Conservation (phyloP, 2,888 invertebrate species). For the Conchocele bisecta region DNA sequence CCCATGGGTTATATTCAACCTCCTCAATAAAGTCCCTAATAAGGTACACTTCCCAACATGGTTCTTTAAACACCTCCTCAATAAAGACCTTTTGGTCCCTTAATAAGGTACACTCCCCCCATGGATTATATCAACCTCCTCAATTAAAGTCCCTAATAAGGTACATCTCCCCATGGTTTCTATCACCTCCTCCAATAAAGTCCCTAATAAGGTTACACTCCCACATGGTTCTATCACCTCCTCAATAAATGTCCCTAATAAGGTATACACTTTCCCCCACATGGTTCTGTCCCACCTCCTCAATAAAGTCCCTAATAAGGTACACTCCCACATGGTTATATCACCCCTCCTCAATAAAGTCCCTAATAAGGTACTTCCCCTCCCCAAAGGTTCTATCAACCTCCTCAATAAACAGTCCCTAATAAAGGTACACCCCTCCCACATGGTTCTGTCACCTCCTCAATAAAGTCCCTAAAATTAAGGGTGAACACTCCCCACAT, state of each 20-base stretch:
- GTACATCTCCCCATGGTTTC: constrained; percentile 82
- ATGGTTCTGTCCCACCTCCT: constrained; percentile 98
- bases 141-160: constrained; percentile 91
- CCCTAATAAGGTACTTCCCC: constrained; percentile 89
- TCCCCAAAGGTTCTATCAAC: constrained; percentile 93
- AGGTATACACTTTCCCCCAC: too few relatives aligned
- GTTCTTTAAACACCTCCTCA: constrained; percentile 96
- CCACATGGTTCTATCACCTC: constrained; percentile 97
- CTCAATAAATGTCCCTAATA: constrained; percentile 92
- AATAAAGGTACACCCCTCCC: constrained; percentile 86
- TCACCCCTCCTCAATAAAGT: constrained; percentile 93
- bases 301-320: constrained; percentile 92
- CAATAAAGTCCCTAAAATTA: constrained; percentile 91
- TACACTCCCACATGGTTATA: constrained; percentile 95
- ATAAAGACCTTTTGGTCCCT: constrained; percentile 95
- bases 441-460: constrained; percentile 89
- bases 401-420: constrained; percentile 93
- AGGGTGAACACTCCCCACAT: constrained; percentile 93
- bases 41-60: constrained; percentile 94
- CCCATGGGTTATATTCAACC: constrained; percentile 97
- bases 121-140: constrained; percentile 97
- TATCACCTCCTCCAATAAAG: constrained; percentile 95
- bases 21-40: constrained; percentile 93
- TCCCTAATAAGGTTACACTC: too few relatives aligned
- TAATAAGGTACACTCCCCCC: constrained; percentile 90